phyloP scores from a whole-genome alignment of 2,113 vertebrate species.

The Ceyx cyanopectus region DNA sequence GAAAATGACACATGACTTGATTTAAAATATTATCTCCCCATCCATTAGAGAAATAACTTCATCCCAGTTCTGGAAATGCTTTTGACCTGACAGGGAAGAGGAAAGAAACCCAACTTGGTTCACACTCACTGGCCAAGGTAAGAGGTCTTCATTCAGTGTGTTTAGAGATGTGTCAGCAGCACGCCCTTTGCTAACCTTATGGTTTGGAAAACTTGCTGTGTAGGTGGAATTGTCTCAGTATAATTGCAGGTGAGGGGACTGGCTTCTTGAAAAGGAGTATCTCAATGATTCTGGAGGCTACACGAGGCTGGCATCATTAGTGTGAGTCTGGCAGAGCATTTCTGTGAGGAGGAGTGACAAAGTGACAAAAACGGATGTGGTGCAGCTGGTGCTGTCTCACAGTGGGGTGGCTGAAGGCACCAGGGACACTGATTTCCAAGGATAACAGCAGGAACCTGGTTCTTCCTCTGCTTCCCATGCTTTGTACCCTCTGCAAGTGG shows the following conservation, averaged over 20 bases:
- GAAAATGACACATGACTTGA: background rate
- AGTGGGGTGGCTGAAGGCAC: constrained; percentile 26
- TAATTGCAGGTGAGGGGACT: background rate
- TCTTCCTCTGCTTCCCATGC: background rate
- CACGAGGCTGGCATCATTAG: background rate
- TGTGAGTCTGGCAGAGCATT: constrained; percentile 13
- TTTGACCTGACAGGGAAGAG: background rate
- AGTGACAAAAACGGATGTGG: constrained; percentile 34
- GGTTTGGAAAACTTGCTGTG: background rate
- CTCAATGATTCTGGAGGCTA: background rate
- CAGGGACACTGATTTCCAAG: constrained; percentile 2
- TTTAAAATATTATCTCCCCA: background rate
- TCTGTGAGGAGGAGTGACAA: constrained; percentile 43
- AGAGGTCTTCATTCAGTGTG: background rate
- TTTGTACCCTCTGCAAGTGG: background rate
- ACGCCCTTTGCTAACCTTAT: background rate
- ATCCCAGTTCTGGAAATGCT: background rate
- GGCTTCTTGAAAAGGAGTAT: background rate
- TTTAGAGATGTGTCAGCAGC: background rate
- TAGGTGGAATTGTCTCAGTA: background rate
- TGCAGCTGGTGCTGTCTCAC: constrained; percentile 38
- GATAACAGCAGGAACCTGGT: background rate
- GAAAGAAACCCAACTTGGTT: background rate
- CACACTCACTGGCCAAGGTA: background rate
- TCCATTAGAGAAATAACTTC: background rate